Base-by-base conservation (phyloP, 1,140 invertebrate genomes). In the Vanessa tameamea region DNA sequence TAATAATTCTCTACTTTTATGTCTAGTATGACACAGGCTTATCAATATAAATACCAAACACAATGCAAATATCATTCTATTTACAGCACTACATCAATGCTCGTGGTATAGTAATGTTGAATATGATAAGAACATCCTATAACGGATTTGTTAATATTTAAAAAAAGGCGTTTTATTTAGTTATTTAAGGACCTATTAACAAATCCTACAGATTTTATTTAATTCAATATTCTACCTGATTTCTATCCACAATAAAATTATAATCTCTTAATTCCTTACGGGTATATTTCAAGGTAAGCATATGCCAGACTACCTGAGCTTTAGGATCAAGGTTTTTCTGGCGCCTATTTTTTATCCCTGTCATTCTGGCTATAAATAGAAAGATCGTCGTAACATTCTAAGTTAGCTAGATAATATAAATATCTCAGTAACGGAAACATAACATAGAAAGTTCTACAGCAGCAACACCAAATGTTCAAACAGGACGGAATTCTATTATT, bases 401-500 rank as follows among this genome's bases (percentile, higher is more conserved):
- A 20, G 9, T n/a, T 16, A 57, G 53, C 7, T 23, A 23, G 51
- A 53, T 26, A n/a, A 61, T 43, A 37, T 43, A 13, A 61, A 61
- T 61, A 61, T 23, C 9, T 57, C 20, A 57, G 15, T 61, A 61
- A n/a, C 57, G 57, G 57, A 61, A 61, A 37, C 8, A 61, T 15
- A 61, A 61, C 11, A n/a, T 59, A 14, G 13, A 37, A 31, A 59
- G 14, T 37, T 15, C 23, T 37, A 31, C 57, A 31, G 26, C 26
- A 61, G 15, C 15, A 61, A 26, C 37, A 26, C 37, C 57, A 51
- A 69, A 50, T 50, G 47, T 59, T 69, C 15, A 64, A 15, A 51
- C 43, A 59, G 57, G 47, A 47, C 23, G 47, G 23, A 20, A 31
- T 63, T 69, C 68, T 69, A 69, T 50, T 69, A 69, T 69, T 69